Conservation (phyloP, 2,888 invertebrate genomes). For the Cataglyphis livida region DNA sequence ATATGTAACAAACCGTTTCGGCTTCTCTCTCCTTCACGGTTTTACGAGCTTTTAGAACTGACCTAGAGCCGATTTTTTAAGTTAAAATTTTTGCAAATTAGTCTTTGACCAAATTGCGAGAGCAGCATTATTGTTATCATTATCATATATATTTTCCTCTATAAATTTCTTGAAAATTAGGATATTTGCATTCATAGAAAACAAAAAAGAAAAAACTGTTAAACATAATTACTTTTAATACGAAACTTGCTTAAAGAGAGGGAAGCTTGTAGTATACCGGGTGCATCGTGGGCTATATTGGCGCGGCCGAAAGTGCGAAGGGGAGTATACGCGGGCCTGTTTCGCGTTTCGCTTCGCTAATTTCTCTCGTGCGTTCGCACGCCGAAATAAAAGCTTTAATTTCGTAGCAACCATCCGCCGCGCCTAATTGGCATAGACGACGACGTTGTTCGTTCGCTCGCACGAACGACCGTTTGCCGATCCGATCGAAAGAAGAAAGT, state of each 20-base stretch:
- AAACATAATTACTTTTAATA: not conserved
- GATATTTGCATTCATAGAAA: not conserved
- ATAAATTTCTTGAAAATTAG: not conserved
- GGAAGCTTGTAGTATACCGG: not conserved
- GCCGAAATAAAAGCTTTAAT: constrained; percentile 72
- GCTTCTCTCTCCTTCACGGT: not conserved
- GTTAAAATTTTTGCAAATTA: not conserved
- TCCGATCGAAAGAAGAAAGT: constrained; percentile 46
- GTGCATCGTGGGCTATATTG: constrained; percentile 28
- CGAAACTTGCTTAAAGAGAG: not conserved
- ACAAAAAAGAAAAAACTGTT: not conserved
- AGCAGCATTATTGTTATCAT: not conserved
- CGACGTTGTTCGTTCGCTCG: constrained; percentile 37
- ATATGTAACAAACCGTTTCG: not conserved
- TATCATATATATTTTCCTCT: not conserved
- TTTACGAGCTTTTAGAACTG: not conserved
- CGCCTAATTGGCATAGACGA: constrained; percentile 68
- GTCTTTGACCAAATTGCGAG: not conserved
- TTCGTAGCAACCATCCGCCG: constrained; percentile 61
- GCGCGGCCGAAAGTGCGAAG: constrained; percentile 1
- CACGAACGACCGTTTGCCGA: constrained; percentile 17
- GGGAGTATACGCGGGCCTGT: constrained; percentile 2
- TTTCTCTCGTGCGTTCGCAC: constrained; percentile 62
- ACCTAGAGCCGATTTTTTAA: not conserved
- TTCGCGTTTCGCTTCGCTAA: constrained; percentile 71